phyloP scores from a whole-genome alignment of 2,797 vertebrate species.

The Gymnoscopelus microlampas region DNA sequence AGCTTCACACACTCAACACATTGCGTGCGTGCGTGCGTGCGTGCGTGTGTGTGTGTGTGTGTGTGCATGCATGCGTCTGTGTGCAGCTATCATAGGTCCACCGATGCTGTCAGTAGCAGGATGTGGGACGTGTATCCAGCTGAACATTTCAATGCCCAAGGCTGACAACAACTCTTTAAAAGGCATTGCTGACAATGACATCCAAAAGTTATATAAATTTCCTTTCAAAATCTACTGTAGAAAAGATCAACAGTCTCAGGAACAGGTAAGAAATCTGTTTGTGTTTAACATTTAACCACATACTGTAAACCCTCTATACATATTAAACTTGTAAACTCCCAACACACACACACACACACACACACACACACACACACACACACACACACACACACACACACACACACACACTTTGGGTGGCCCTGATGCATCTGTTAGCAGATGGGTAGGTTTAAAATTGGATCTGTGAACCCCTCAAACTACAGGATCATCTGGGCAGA shows the following conservation, averaged over 20 bases:
- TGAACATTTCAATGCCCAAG: constrained; percentile 59
- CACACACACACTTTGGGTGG: too few relatives aligned
- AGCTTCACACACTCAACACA: too few relatives aligned
- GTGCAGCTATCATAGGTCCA: constrained; percentile 65
- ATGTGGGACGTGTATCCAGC: constrained; percentile 58
- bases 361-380: too few relatives aligned
- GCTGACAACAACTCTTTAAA: not conserved
- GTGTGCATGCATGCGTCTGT: not conserved
- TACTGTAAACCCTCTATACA: not conserved
- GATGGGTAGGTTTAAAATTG: too few relatives aligned
- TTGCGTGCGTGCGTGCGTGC: too few relatives aligned
- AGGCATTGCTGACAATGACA: rapidly evolving
- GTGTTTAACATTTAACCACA: not conserved
- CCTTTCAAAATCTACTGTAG: not conserved
- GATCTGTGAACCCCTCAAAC: too few relatives aligned
- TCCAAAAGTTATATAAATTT: not conserved
- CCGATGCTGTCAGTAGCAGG: constrained; percentile 55
- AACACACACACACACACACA: too few relatives aligned
- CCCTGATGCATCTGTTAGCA: too few relatives aligned
- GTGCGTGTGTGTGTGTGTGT: too few relatives aligned
- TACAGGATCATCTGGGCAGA: too few relatives aligned
- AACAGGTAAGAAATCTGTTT: constrained; percentile 31
- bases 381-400: too few relatives aligned
- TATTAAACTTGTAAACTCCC: too few relatives aligned
- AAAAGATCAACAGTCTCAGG: not conserved